Evolutionary conservation across 92 coral and sea anemone species (phyloP).

Genomic region (Micromussa lordhowensis): DNA sequence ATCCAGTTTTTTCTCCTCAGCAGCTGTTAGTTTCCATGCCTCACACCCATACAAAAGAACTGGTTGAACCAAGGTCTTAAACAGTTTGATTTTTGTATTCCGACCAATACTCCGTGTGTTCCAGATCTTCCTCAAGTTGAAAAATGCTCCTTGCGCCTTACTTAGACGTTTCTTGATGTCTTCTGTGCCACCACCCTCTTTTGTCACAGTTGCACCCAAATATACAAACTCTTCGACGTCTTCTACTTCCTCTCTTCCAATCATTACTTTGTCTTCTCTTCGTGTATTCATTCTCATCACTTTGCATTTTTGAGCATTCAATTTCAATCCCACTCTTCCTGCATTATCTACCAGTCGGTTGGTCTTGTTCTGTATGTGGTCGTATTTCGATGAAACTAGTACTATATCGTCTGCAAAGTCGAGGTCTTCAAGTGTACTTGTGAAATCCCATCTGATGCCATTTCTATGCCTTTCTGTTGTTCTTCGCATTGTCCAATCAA

Average conservation of each 20-base stretch:
- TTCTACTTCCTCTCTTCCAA: conserved; percentile 45
- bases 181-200: conserved; percentile 45
- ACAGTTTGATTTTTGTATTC: conserved; percentile 40
- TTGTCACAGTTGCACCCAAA: conserved; percentile 33
- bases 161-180: conserved; percentile 44
- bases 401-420: conserved; percentile 41
- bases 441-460: conserved; percentile 34
- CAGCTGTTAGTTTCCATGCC: conserved; percentile 34
- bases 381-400: conserved; percentile 29
- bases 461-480: no score
- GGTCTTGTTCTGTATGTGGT: conserved; percentile 49
- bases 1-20: conserved; percentile 33
- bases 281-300: conserved; percentile 41
- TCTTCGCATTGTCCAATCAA: neutral
- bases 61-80: conserved; percentile 44
- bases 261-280: conserved; percentile 43
- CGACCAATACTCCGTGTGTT: conserved; percentile 42
- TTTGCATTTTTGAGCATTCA: conserved; percentile 47
- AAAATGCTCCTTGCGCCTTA: conserved; percentile 39
- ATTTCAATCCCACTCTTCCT: conserved; percentile 37
- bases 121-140: conserved; percentile 40
- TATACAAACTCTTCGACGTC: conserved; percentile 39
- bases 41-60: conserved; percentile 46
- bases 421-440: conserved; percentile 36
- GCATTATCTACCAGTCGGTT: conserved; percentile 45